A percentile compares a stretch with the other conserved stretches of the same genome.
Conservation (phyloP, 2,113 vertebrate species). For the Zapornia atra region DNA sequence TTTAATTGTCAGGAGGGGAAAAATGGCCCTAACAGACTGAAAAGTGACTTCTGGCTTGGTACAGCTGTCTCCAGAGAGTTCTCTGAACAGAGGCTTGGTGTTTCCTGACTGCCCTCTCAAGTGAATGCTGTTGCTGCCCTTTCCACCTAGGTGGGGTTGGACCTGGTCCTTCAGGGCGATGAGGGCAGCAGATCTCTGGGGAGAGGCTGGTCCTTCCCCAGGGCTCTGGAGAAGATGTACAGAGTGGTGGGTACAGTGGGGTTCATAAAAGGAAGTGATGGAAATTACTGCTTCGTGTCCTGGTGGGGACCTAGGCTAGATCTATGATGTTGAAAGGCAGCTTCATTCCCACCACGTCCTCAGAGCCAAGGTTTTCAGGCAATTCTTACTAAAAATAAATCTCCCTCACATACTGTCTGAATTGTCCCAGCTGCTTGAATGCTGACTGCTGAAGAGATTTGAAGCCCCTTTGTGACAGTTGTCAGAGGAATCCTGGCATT, state of each 20-base stretch:
- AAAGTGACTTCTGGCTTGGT: background rate
- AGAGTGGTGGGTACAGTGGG: fast-evolving
- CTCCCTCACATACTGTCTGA: background rate
- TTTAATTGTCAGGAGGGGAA: background rate
- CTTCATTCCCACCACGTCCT: background rate
- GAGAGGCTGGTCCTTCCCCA: background rate
- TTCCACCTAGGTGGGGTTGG: background rate
- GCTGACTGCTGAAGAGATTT: background rate
- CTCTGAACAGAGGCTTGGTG: fast-evolving
- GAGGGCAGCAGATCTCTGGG: fast-evolving
- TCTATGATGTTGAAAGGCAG: fast-evolving
- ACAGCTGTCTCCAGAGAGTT: background rate
- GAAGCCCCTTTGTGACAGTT: background rate
- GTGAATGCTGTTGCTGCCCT: fast-evolving
- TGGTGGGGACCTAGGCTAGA: background rate
- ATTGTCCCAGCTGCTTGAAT: background rate
- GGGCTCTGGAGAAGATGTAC: background rate
- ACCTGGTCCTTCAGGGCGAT: background rate
- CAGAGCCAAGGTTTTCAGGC: background rate
- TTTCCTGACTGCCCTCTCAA: background rate
- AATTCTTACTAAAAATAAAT: background rate
- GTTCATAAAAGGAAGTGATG: fast-evolving
- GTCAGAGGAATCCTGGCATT: background rate
- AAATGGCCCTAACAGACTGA: background rate
- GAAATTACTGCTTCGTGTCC: background rate